Evolutionary conservation across 2,888 invertebrate species (phyloP).

Genomic region (Pterostichus madidus): DNA sequence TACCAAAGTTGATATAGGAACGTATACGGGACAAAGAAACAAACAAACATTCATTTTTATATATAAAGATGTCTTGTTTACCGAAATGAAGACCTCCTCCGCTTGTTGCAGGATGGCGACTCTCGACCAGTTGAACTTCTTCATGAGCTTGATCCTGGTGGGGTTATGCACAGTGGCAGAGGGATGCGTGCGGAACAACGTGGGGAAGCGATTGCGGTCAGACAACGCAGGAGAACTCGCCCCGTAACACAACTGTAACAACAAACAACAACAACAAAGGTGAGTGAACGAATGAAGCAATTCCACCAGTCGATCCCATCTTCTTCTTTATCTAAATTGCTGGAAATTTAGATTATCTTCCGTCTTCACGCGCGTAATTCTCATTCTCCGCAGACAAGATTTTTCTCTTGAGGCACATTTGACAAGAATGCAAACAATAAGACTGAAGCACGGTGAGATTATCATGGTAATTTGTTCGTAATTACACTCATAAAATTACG

Average conservation of each 20-base stretch:
- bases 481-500: conserved; percentile 27
- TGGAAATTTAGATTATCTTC: conserved; percentile 10
- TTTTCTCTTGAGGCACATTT: conserved; percentile 29
- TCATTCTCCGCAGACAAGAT: conserved; percentile 8
- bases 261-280: background rate
- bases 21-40: too few relatives aligned
- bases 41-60: too few relatives aligned
- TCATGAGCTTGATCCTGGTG: conserved; percentile 96
- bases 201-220: conserved; percentile 97
- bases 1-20: too few relatives aligned
- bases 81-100: conserved; percentile 98
- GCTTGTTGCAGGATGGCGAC: conserved; percentile 99
- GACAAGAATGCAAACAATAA: conserved; percentile 31
- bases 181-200: conserved; percentile 98
- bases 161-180: conserved; percentile 99
- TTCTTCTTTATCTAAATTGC: background rate
- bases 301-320: background rate
- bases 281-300: too few relatives aligned
- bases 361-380: conserved; percentile 22
- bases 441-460: background rate
- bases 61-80: conserved; percentile 77
- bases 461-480: conserved; percentile 42
- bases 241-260: conserved; percentile 95
- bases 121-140: conserved; percentile 98
- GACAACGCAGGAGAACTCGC: conserved; percentile 99